phyloP scores from a whole-genome alignment of 2,888 invertebrate genomes.

The Polydrusus cervinus region DNA sequence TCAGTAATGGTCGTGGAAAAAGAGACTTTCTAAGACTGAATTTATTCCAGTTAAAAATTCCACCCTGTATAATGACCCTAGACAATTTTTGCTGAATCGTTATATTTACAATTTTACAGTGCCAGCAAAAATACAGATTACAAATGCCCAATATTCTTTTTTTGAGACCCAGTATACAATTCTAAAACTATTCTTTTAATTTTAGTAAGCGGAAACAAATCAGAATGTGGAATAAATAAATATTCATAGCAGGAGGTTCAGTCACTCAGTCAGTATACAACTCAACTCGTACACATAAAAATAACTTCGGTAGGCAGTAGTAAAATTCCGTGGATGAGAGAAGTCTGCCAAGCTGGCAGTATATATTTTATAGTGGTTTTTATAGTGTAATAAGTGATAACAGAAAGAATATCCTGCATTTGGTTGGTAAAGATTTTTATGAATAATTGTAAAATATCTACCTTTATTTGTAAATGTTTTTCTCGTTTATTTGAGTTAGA shows the following conservation, averaged over 20 bases:
- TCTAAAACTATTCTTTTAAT: neutral
- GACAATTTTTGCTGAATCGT: too few relatives aligned
- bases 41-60: too few relatives aligned
- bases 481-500: too few relatives aligned
- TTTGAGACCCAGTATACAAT: neutral
- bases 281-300: constrained; percentile 6
- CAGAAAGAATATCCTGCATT: neutral
- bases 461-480: too few relatives aligned
- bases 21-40: too few relatives aligned
- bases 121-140: too few relatives aligned
- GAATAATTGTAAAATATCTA: too few relatives aligned
- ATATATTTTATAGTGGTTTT: neutral
- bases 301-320: constrained; percentile 12
- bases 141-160: too few relatives aligned
- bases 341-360: constrained; percentile 11
- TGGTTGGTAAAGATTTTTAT: too few relatives aligned
- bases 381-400: neutral
- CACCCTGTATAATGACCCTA: too few relatives aligned
- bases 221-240: constrained; percentile 19
- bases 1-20: too few relatives aligned
- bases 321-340: constrained; percentile 19
- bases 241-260: constrained; percentile 12
- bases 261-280: neutral
- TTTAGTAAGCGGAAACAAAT: constrained; percentile 5
- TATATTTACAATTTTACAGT: too few relatives aligned